A percentile compares a stretch with the other conserved stretches of the same genome.
Evolutionary conservation across 2,888 invertebrate species (phyloP).

Genomic region (Tuta absoluta): DNA sequence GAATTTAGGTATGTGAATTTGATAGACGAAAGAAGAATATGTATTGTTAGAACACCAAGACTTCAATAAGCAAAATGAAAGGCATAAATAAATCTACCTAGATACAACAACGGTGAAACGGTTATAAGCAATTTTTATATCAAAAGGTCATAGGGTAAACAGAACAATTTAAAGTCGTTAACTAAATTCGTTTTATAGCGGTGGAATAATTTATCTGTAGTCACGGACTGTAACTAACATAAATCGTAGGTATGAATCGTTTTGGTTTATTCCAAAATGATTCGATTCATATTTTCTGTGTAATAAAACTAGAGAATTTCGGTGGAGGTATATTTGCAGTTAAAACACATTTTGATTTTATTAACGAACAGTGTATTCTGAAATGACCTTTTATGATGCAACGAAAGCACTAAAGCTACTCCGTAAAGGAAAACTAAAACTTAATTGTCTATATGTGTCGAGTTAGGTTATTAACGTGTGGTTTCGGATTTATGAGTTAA

Average conservation of each 20-base stretch:
- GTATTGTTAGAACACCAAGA: no score
- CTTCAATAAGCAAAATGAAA: neutral
- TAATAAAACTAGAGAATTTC: no score
- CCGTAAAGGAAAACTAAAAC: neutral
- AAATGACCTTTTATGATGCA: neutral
- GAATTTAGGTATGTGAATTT: no score
- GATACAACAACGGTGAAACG: neutral
- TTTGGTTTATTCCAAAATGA: neutral
- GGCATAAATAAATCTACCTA: neutral
- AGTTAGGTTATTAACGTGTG: neutral
- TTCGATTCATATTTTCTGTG: no score
- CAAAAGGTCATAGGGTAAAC: constrained; percentile 22
- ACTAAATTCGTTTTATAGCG: neutral
- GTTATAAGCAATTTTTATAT: constrained; percentile 17
- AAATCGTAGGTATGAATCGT: neutral
- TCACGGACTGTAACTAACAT: neutral
- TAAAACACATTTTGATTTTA: neutral
- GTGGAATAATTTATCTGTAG: neutral
- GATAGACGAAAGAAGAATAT: no score
- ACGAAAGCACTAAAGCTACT: neutral
- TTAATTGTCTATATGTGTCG: neutral
- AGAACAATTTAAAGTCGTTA: neutral
- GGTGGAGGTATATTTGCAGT: no score
- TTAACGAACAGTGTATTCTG: neutral
- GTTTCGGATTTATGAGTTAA: neutral